Evolutionary conservation across 2,113 vertebrate genomes (phyloP).

Genomic region (Mirounga angustirostris): DNA sequence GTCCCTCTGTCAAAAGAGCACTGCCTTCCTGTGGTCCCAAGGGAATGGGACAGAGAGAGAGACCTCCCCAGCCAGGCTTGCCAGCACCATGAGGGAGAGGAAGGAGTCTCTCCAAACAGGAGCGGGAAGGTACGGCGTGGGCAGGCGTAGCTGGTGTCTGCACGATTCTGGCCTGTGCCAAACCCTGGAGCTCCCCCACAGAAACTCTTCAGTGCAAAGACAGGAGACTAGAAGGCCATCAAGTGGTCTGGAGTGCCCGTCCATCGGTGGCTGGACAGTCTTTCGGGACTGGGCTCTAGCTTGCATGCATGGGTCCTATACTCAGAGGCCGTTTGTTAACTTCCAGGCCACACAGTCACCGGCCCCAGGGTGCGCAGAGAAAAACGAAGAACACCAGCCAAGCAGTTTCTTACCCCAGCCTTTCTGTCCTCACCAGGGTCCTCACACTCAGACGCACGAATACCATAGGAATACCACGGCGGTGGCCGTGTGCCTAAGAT

Average conservation of each 20-base stretch:
- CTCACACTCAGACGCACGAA: accelerated
- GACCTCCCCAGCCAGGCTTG: neutral
- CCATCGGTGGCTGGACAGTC: neutral
- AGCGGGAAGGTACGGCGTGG: neutral
- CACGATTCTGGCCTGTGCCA: neutral
- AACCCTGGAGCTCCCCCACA: slow-evolving; percentile 63
- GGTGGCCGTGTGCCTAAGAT: neutral
- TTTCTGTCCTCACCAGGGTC: neutral
- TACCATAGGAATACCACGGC: accelerated
- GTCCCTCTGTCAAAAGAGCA: neutral
- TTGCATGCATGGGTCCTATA: neutral
- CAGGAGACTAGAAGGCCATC: neutral
- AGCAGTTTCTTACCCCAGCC: neutral
- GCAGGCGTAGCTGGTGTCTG: neutral
- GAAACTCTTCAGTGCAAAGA: slow-evolving; percentile 55
- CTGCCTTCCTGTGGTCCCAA: neutral
- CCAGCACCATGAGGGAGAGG: neutral
- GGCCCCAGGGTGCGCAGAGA: neutral
- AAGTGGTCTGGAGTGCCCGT: neutral
- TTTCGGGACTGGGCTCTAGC: neutral
- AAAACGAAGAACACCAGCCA: neutral
- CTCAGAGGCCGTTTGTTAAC: neutral
- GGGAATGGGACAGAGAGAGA: neutral
- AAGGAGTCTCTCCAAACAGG: neutral
- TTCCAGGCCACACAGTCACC: neutral